Evolutionary conservation across 1,140 invertebrate species (phyloP), one percentile per base, ranked within the genome.

Genomic region (Hylaeus anthracinus): DNA sequence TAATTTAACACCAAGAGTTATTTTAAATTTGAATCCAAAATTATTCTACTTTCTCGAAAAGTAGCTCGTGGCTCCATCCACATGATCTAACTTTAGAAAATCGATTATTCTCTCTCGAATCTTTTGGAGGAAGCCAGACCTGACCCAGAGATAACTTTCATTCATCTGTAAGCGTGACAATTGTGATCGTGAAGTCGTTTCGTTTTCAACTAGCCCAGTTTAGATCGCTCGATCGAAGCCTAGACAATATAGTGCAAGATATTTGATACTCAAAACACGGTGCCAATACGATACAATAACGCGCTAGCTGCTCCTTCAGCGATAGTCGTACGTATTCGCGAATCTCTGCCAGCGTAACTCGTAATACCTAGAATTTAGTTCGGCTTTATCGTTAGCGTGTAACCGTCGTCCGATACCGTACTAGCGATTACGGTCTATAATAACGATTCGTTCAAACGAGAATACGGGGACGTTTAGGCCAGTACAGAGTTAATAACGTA

Each of bases 381-480:
- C 15, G 10, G 37, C 61, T 69, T 26, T 67, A 53, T 74, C 45
- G 63, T 51, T 74, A 75, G 39, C 64, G 43, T 14, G 64, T 80
- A 80, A 80, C n/a, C 37, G 39, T 63, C 64, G 64, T 53, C 55
- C 43, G 37, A 37, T 26, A 26, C 43, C 37, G 55, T 74, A 41
- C 56, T 64, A 48, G 70, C 37, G 26, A 64, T 55, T 48, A 48
- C 56, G 9, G 53, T 63, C 15, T 48, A 26, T 26, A 48, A 26
- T 41, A 39, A 65, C 39, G 10, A 73, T 79, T 73, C 69, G 48
- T 63, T 15, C 45, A 63, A 39, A 4, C 77, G 51, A 64, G 48
- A 41, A 41, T 65, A 73, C 48, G 70, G 51, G 77, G 77, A 79
- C 77, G 73, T 51, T 63, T 73, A 79, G 77, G 77, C 77, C 77